Evolutionary conservation across 2,797 vertebrate genomes (phyloP), one percentile per base, ranked within the genome.

Genomic region (Tenualosa ilisha): DNA sequence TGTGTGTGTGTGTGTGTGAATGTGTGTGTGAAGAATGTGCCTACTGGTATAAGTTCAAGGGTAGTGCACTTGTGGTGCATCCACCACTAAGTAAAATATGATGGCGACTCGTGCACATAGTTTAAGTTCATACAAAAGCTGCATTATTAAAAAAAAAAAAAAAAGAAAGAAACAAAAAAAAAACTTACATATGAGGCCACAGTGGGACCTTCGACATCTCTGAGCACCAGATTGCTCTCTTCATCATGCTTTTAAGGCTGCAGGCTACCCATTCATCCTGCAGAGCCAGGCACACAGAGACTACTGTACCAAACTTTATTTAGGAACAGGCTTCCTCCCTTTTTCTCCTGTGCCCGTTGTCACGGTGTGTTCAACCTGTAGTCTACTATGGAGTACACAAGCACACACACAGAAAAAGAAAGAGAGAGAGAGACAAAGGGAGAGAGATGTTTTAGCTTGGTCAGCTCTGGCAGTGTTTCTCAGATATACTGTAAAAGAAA

Each of bases 201-300:
- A 43, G 31, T 75, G 68, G 37, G 68, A 75, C 68, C 68, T 75
- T 37, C 1, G 40, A 43, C 68, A 75, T 75, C 31, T 43, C 40
- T 75, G 40, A 75, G 68, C 37, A 75, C 68, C 37, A 75, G 68
- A 75, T 75, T 75, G 68, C 68, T 75, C 68, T 75, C 68, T 75
- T 75, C 31, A 75, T 75, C 68, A 75, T 43, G 4, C 68, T 40
- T 31, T 5, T 15, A 40, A 24, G 68, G 13, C 68, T 31, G 40
- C 68, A 37, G 68, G 68, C 68, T 37, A 75, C 13, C 68, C 31
- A 75, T 75, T 75, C 37, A 40, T 75, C 68, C 68, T 17, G 68
- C 31, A 40, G 13, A 37, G 12, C 15, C 31, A 75, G 13, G 3
- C 4, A 43, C 68, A 75, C 17, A 4, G 37, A 4, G 0, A 1